Evolutionary conservation across 2,888 invertebrate species (phyloP).

Genomic region (Lithophane ornitopus): DNA sequence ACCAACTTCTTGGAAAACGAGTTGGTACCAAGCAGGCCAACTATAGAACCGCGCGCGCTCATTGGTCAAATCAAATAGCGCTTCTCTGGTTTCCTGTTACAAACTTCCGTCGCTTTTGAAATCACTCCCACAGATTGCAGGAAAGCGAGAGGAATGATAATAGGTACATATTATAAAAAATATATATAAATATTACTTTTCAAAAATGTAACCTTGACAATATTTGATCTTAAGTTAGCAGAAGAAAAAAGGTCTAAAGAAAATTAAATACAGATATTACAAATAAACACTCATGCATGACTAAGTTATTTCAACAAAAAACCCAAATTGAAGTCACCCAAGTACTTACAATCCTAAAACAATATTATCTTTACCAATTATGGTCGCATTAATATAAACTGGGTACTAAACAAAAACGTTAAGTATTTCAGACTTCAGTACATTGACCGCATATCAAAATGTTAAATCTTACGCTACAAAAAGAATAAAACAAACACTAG

Average conservation of each 20-base stretch:
- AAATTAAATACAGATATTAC: constrained; percentile 4
- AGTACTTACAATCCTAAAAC: constrained; percentile 40
- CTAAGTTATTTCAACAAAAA: constrained; percentile 18
- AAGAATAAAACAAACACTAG: constrained; percentile 20
- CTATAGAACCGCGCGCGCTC: no score
- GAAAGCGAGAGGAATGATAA: no score
- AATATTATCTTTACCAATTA: constrained; percentile 50
- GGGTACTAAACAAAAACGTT: constrained; percentile 27
- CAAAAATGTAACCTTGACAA: neutral
- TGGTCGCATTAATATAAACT: constrained; percentile 21
- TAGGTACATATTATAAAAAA: no score
- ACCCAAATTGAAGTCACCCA: constrained; percentile 23
- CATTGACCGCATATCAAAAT: constrained; percentile 53
- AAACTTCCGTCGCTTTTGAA: no score
- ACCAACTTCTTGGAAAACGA: no score
- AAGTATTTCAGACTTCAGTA: constrained; percentile 43
- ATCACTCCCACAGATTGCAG: no score
- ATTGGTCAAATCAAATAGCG: no score
- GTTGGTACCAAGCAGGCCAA: no score
- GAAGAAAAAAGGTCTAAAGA: neutral
- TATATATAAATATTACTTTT: neutral
- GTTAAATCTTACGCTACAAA: constrained; percentile 38
- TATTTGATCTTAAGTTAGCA: constrained; percentile 6
- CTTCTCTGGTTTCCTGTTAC: no score
- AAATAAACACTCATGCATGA: constrained; percentile 14